Conservation (phyloP, 2,113 vertebrate species). For the Phasianus colchicus region DNA sequence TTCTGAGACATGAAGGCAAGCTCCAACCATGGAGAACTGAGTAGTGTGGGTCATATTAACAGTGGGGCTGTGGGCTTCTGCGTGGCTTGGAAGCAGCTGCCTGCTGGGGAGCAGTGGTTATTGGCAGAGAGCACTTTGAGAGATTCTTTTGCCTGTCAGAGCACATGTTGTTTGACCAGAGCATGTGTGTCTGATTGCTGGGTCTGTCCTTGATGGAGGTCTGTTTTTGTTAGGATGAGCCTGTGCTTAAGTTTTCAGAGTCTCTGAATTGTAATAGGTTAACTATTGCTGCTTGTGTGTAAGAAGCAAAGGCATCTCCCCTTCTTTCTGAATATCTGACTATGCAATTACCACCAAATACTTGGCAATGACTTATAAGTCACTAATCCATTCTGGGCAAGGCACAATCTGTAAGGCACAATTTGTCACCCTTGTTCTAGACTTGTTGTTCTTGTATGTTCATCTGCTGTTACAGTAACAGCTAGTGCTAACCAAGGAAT, state of each 20-base stretch:
- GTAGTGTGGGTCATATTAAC: not conserved
- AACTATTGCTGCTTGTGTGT: not conserved
- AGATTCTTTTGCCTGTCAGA: not conserved
- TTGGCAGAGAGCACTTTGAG: not conserved
- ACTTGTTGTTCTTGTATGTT: not conserved
- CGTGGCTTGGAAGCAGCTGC: not conserved
- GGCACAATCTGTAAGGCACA: not conserved
- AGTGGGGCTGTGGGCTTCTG: not conserved
- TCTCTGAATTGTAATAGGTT: not conserved
- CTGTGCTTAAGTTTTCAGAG: not conserved
- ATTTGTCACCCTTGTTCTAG: not conserved
- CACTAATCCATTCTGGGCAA: not conserved
- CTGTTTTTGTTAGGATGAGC: not conserved
- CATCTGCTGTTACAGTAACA: constrained; percentile 6
- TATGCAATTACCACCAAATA: not conserved
- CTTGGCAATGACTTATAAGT: not conserved
- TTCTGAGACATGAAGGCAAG: not conserved
- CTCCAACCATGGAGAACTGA: not conserved
- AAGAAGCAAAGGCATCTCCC: not conserved
- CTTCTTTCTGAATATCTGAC: not conserved
- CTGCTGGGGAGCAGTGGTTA: not conserved
- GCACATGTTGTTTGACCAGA: not conserved
- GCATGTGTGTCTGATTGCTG: not conserved
- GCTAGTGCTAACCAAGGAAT: not conserved
- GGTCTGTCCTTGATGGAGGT: not conserved